phyloP scores from a whole-genome alignment of 2,113 vertebrate genomes.

The Tragelaphus scriptus region DNA sequence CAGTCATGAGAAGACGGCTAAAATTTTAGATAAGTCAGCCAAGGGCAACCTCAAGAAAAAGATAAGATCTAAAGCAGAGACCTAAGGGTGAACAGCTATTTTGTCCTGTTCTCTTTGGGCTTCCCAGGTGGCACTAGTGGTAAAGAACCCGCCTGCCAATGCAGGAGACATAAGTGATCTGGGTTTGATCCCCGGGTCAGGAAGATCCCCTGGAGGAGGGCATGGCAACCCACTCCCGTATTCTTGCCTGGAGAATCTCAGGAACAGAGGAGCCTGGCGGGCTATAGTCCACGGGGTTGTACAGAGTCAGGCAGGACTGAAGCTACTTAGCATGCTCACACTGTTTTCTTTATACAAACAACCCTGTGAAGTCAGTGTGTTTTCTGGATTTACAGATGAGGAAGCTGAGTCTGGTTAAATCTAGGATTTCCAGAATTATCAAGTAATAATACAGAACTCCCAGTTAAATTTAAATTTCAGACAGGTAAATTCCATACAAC shows the following conservation, averaged over 20 bases:
- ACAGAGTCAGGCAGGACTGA: neutral
- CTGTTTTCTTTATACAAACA: neutral
- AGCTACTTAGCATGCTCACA: neutral
- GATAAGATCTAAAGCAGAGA: neutral
- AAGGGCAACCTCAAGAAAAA: neutral
- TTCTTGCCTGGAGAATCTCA: neutral
- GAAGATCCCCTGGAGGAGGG: neutral
- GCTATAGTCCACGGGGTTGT: neutral
- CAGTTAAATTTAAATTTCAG: constrained; percentile 4
- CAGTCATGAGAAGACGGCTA: neutral
- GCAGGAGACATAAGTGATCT: neutral
- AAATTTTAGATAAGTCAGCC: neutral
- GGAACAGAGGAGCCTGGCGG: accelerated
- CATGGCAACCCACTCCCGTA: neutral
- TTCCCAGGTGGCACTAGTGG: neutral
- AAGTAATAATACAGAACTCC: neutral
- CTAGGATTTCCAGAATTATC: neutral
- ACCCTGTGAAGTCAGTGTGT: neutral
- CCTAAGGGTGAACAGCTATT: neutral
- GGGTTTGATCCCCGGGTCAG: neutral
- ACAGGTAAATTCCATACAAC: neutral
- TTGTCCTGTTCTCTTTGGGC: neutral
- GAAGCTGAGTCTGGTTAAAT: neutral
- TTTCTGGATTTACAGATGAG: neutral
- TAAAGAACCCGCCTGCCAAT: neutral